Evolutionary conservation across 1,140 invertebrate species (phyloP).

Genomic region (Melitaea cinxia): DNA sequence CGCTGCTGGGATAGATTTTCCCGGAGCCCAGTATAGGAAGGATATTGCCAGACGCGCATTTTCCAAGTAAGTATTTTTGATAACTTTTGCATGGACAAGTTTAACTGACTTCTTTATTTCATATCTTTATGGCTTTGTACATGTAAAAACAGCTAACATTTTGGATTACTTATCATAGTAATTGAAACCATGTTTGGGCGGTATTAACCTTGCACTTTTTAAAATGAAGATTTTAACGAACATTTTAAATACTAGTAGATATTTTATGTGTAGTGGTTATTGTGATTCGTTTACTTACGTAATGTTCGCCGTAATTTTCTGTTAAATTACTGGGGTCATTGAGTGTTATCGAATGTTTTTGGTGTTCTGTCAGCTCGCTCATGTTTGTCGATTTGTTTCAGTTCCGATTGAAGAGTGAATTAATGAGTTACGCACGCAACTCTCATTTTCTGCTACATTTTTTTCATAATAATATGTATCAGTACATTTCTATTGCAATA

Average conservation of each 20-base stretch:
- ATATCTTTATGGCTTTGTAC: no score
- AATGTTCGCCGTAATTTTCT: no score
- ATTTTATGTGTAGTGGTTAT: no score
- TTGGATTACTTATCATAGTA: no score
- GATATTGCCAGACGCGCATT: constrained; percentile 96
- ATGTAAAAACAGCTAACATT: no score
- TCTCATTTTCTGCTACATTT: constrained; percentile 23
- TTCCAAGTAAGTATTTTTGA: constrained; percentile 84
- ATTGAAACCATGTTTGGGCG: no score
- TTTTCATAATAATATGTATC: constrained; percentile 27
- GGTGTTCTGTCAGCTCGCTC: constrained; percentile 20
- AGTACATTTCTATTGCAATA: constrained; percentile 37
- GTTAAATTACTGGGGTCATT: neutral
- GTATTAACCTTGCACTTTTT: no score
- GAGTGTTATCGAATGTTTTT: neutral
- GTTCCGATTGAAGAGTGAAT: constrained; percentile 34
- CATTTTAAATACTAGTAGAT: no score
- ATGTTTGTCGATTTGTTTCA: constrained; percentile 55
- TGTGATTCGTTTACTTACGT: no score
- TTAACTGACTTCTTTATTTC: no score
- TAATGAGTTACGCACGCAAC: constrained; percentile 31
- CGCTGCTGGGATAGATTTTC: constrained; percentile 89
- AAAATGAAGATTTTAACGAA: no score
- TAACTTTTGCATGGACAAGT: neutral
- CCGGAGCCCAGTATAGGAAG: constrained; percentile 91